Conservation (phyloP, 1,140 invertebrate species). For the Conus ventricosus region DNA sequence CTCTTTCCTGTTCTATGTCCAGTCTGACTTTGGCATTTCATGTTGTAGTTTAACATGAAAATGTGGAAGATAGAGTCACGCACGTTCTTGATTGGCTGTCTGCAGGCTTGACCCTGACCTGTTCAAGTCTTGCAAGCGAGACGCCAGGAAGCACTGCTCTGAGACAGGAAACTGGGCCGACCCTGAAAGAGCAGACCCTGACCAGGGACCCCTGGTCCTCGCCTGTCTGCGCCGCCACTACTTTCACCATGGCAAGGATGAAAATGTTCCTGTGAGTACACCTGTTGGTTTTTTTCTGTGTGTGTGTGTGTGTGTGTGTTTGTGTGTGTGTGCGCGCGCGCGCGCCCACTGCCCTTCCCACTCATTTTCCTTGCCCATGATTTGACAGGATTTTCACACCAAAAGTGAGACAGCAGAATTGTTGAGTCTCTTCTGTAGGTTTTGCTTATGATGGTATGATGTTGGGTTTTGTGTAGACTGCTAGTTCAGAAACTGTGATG, state of each 20-base stretch:
- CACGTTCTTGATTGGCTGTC: not conserved
- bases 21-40: too few relatives aligned
- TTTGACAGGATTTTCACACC: too few relatives aligned
- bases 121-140: slow-evolving; percentile 89
- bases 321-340: not conserved
- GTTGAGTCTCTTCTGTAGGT: too few relatives aligned
- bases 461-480: too few relatives aligned
- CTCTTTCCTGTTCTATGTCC: too few relatives aligned
- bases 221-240: slow-evolving; percentile 93
- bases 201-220: slow-evolving; percentile 86
- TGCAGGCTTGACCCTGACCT: slow-evolving; percentile 87
- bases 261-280: slow-evolving; percentile 14
- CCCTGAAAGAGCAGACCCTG: slow-evolving; percentile 81
- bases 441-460: too few relatives aligned
- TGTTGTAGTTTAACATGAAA: too few relatives aligned
- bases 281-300: not conserved
- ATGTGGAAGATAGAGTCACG: too few relatives aligned
- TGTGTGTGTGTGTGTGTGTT: slow-evolving; percentile 1
- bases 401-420: too few relatives aligned
- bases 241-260: slow-evolving; percentile 76
- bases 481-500: too few relatives aligned
- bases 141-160: slow-evolving; percentile 89
- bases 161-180: slow-evolving; percentile 86
- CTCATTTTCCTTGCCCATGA: too few relatives aligned
- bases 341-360: too few relatives aligned